phyloP scores from a whole-genome alignment of 2,888 invertebrate genomes.

The Mallateleia sp. region DNA sequence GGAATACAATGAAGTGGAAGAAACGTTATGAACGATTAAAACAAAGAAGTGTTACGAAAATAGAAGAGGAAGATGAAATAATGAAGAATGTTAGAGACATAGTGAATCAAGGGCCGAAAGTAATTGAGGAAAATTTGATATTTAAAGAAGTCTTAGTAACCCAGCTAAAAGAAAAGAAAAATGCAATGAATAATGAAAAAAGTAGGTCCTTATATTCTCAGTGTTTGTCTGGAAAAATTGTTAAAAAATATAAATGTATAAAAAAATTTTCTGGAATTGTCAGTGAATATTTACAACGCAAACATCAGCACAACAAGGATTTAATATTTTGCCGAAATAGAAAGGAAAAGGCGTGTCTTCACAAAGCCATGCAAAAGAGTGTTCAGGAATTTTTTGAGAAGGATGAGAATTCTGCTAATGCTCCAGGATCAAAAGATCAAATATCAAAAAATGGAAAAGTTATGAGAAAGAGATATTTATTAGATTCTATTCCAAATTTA shows the following conservation, averaged over 20 bases:
- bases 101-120: slow-evolving; percentile 26
- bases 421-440: no score
- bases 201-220: slow-evolving; percentile 53
- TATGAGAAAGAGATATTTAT: slow-evolving; percentile 54
- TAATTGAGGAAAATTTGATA: slow-evolving; percentile 36
- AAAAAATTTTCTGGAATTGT: slow-evolving; percentile 25
- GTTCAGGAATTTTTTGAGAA: slow-evolving; percentile 55
- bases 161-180: slow-evolving; percentile 47
- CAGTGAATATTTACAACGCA: slow-evolving; percentile 40
- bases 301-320: slow-evolving; percentile 10
- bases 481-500: slow-evolving; percentile 56
- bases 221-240: slow-evolving; percentile 41
- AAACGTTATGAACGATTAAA: slow-evolving; percentile 52
- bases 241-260: slow-evolving; percentile 53
- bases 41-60: neutral
- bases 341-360: slow-evolving; percentile 41
- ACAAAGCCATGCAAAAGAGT: slow-evolving; percentile 35
- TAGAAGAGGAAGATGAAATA: slow-evolving; percentile 26
- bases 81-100: slow-evolving; percentile 41
- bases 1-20: slow-evolving; percentile 24
- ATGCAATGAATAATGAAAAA: slow-evolving; percentile 42
- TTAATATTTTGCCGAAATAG: slow-evolving; percentile 39
- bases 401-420: slow-evolving; percentile 65
- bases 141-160: slow-evolving; percentile 37
- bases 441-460: slow-evolving; percentile 42